Evolutionary conservation across 2,113 vertebrate species (phyloP).

Genomic region (Ciconia stormi): DNA sequence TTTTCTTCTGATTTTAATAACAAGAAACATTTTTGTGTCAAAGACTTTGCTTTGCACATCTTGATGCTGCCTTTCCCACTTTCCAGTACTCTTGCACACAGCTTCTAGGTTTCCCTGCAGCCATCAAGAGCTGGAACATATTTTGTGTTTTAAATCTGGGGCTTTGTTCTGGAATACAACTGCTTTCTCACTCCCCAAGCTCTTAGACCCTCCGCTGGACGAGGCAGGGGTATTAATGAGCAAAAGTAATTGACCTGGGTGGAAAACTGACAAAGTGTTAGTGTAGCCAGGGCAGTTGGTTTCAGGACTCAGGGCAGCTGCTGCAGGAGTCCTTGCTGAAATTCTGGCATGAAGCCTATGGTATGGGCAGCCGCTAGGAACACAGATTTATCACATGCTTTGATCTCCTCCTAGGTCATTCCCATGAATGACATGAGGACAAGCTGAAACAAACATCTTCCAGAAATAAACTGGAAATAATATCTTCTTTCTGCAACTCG

Average conservation of each 20-base stretch:
- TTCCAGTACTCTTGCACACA: not conserved
- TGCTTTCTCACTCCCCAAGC: not conserved
- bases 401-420: not conserved
- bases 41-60: not conserved
- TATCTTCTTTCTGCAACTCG: not conserved
- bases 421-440: not conserved
- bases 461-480: not conserved
- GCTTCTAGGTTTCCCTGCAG: not conserved
- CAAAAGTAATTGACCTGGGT: not conserved
- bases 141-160: not conserved
- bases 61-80: not conserved
- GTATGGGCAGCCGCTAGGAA: not conserved
- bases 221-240: not conserved
- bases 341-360: not conserved
- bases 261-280: not conserved
- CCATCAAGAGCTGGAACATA: accelerated
- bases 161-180: not conserved
- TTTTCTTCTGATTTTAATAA: not conserved
- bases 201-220: not conserved
- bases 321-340: not conserved
- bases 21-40: not conserved
- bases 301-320: not conserved
- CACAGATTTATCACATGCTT: not conserved
- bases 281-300: not conserved
- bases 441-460: not conserved